A percentile compares a stretch with the other conserved stretches of the same genome.
phyloP scores from a whole-genome alignment of 2,888 invertebrate species.

The Phengaris alcon region DNA sequence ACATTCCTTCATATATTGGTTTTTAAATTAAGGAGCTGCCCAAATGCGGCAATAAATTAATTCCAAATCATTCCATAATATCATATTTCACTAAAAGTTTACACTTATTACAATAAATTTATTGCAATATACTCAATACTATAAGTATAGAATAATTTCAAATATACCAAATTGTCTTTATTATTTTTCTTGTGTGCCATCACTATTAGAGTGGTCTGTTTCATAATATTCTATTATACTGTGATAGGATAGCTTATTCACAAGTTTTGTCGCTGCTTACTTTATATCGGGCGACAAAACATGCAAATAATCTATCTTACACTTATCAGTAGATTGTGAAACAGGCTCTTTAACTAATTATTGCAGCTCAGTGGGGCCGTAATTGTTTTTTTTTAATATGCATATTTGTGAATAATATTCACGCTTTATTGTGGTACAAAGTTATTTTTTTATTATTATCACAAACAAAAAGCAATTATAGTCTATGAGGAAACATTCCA shows the following conservation, averaged over 20 bases:
- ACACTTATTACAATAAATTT: background rate
- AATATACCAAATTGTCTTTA: conserved; percentile 1
- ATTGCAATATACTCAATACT: conserved; percentile 16
- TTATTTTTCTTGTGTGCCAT: conserved; percentile 24
- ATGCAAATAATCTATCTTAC: too few species aligned
- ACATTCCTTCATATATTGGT: conserved; percentile 21
- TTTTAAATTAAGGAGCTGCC: background rate
- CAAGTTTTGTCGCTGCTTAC: too few species aligned
- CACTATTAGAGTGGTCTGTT: background rate
- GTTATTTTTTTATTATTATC: background rate
- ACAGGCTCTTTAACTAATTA: background rate
- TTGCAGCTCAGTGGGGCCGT: background rate
- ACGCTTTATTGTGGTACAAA: background rate
- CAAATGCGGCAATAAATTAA: background rate
- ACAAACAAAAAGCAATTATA: background rate
- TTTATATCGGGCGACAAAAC: too few species aligned
- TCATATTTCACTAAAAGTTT: background rate
- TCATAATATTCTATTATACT: too few species aligned
- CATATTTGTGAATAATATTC: background rate
- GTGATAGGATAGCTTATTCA: too few species aligned
- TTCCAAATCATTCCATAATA: background rate
- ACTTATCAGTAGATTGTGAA: too few species aligned
- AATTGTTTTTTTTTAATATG: background rate
- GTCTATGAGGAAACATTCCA: conserved; percentile 14
- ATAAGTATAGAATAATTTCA: conserved; percentile 2